Evolutionary conservation across 2,113 vertebrate genomes (phyloP), one percentile per base, ranked within the genome.

Genomic region (Datnioides undecimradiatus): DNA sequence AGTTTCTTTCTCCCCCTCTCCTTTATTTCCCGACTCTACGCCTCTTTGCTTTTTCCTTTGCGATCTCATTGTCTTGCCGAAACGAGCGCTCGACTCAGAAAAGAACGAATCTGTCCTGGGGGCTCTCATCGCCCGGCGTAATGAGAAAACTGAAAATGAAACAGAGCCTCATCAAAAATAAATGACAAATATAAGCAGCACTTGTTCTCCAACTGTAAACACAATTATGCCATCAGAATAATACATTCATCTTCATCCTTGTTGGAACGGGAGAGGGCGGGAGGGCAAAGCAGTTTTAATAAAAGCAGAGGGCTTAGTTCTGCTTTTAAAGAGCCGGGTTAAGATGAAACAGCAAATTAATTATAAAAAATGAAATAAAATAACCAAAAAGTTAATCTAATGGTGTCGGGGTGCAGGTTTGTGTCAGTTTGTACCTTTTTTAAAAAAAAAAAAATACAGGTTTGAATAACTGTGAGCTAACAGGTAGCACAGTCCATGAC

Each of bases 121-220:
- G 82, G 77, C 71, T 76, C 54, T 68, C 78, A 64, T 76, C 23
- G 49, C 57, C 68, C 62, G 7, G 23, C 7, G 2, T 72, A 88
- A 88, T 84, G 81, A 88, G 71, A 77, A 82, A 86, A 76, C 16
- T 45, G n/a, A 33, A 75, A 85, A 82, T 21, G 27, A 77, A 74
- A 65, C 34, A 14, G 57, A 40, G 34, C 65, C 38, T 64, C 77
- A 69, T 79, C 74, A 75, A 82, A 86, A 79, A 83, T 80, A 80
- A 80, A 83, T 70, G 49, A 72, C 27, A 72, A 75, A 80, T 49
- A 55, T 12, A 78, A 64, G 13, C 25, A 66, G 75, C 29, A 43
- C 51, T 73, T 51, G 38, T 85, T 76, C 60, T 76, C 36, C 14
- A 17, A 72, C 49, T 57, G 60, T 79, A 76, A 85, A 87, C 76